Evolutionary conservation across 2,888 invertebrate species (phyloP).

Genomic region (Phyllotreta striolata): DNA sequence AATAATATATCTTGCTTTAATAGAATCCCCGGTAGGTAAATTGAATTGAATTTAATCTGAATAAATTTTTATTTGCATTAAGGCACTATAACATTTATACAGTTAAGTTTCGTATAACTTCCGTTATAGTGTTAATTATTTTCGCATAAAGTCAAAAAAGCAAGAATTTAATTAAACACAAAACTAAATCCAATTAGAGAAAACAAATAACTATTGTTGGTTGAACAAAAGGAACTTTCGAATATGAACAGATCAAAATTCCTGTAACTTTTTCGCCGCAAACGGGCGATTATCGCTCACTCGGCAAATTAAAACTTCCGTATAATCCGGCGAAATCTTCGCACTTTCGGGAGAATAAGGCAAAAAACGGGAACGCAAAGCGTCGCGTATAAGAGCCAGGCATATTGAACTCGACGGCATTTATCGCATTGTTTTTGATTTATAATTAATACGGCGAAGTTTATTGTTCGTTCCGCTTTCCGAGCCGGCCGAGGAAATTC

Average conservation of each 20-base stretch:
- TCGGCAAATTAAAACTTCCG: slow-evolving; percentile 34
- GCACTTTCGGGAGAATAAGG: slow-evolving; percentile 27
- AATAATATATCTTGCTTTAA: too few species aligned
- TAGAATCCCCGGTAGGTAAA: too few species aligned
- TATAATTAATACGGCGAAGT: slow-evolving; percentile 40
- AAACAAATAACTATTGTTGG: too few species aligned
- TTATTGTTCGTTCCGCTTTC: slow-evolving; percentile 33
- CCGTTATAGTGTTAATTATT: too few species aligned
- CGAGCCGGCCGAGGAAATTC: slow-evolving; percentile 16
- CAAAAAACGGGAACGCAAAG: slow-evolving; percentile 22
- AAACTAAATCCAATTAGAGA: too few species aligned
- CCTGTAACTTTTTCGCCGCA: slow-evolving; percentile 26
- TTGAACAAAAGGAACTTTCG: too few species aligned
- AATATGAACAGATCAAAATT: slow-evolving; percentile 25
- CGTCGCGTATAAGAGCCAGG: slow-evolving; percentile 4
- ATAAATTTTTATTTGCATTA: too few species aligned
- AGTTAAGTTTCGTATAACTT: too few species aligned
- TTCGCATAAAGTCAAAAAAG: too few species aligned
- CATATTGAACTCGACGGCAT: slow-evolving; percentile 32
- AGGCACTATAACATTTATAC: too few species aligned
- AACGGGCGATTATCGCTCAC: slow-evolving; percentile 27
- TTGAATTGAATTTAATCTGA: too few species aligned
- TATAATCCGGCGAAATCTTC: slow-evolving; percentile 28
- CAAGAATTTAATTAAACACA: too few species aligned
- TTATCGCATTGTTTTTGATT: slow-evolving; percentile 37